Percentiles rank a stretch among this genome's conserved stretches.
These are phyloP conservation scores for Cephus rjabovi DNA, from an alignment of 2,888 invertebrate genomes.

Conservation along the genomic window DNA sequence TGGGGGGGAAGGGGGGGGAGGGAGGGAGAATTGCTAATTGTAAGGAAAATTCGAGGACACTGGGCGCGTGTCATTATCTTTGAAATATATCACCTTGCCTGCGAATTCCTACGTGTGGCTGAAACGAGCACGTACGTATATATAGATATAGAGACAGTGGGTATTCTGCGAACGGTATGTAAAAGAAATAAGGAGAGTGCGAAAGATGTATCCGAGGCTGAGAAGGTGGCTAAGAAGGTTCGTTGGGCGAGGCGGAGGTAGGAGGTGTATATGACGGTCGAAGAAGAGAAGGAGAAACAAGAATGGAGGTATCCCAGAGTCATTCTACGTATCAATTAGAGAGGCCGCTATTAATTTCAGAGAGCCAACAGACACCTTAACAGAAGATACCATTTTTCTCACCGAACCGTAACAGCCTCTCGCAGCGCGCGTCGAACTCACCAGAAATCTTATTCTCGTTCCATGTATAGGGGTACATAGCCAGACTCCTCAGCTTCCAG, in stretches of 20 bases:
- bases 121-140: too few species aligned
- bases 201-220: slow-evolving; percentile 23
- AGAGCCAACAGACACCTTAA: slow-evolving; percentile 52
- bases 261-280: slow-evolving; percentile 9
- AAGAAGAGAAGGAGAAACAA: slow-evolving; percentile 16
- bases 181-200: slow-evolving; percentile 23
- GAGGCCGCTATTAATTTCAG: slow-evolving; percentile 55
- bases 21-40: background rate
- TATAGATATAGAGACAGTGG: too few species aligned
- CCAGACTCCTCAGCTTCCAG: too few species aligned
- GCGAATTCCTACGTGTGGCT: slow-evolving; percentile 33
- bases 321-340: slow-evolving; percentile 60
- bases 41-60: background rate
- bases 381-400: slow-evolving; percentile 53
- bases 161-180: too few species aligned
- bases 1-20: background rate
- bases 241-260: slow-evolving; percentile 17
- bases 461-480: background rate
- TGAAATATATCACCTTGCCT: slow-evolving; percentile 40
- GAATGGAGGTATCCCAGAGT: slow-evolving; percentile 35
- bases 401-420: slow-evolving; percentile 29
- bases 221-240: slow-evolving; percentile 25
- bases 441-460: slow-evolving; percentile 1
- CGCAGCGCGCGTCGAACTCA: slow-evolving; percentile 26
- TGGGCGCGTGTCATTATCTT: slow-evolving; percentile 40